Evolutionary conservation across 1,140 invertebrate genomes (phyloP).

Genomic region (Brachionus calyciflorus): DNA sequence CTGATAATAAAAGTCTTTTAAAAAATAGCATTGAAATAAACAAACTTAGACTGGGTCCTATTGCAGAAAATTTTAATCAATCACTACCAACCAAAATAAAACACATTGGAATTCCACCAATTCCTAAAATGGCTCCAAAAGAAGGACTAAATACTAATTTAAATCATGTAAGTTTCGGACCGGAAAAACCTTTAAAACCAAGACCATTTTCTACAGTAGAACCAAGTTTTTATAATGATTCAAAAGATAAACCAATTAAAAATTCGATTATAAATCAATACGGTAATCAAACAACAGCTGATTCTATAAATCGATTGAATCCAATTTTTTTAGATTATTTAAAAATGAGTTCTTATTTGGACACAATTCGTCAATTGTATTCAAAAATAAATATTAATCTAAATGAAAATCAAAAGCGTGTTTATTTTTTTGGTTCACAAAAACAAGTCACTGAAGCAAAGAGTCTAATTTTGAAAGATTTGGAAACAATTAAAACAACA

Average conservation of each 20-base stretch:
- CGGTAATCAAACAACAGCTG: neutral
- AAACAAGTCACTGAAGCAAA: constrained; percentile 30
- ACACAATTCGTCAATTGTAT: neutral
- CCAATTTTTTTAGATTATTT: constrained; percentile 2
- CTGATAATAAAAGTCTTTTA: neutral
- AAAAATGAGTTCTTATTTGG: constrained; percentile 3
- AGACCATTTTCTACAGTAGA: constrained; percentile 17
- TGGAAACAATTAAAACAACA: neutral
- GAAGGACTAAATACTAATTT: neutral
- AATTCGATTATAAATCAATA: constrained; percentile 17
- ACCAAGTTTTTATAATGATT: neutral
- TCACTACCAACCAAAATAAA: neutral
- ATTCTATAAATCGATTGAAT: constrained; percentile 11
- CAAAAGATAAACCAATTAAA: neutral
- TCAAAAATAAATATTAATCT: constrained; percentile 24
- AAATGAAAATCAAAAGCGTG: constrained; percentile 2
- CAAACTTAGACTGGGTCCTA: neutral
- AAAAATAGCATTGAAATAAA: constrained; percentile 29
- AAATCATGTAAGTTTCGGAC: neutral
- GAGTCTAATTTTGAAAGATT: constrained; percentile 6
- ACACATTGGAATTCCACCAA: neutral
- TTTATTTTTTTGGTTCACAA: constrained; percentile 14
- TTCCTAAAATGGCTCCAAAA: constrained; percentile 18
- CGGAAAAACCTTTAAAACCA: neutral
- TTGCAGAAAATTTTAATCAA: neutral